Conservation (phyloP, 2,888 invertebrate species). For the Protodeltote pygarga region DNA sequence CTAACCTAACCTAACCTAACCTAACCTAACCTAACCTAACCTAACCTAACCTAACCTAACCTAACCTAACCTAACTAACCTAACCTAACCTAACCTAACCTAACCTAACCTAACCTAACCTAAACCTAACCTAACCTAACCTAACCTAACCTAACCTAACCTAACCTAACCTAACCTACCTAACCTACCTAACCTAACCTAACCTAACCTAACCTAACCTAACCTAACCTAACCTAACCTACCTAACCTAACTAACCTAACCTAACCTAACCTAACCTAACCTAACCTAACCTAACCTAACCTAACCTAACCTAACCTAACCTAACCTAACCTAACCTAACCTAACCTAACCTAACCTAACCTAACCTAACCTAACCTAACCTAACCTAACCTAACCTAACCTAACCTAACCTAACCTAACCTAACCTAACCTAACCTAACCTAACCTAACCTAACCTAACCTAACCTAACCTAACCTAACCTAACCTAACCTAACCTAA, state of each 20-base stretch:
- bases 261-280: constrained; percentile 26
- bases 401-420: constrained; percentile 27
- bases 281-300: constrained; percentile 27
- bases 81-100: constrained; percentile 36
- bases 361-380: constrained; percentile 30
- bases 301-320: constrained; percentile 27
- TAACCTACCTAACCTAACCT: constrained; percentile 43
- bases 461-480: constrained; percentile 30
- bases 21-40: constrained; percentile 31
- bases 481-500: constrained; percentile 24
- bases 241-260: constrained; percentile 37
- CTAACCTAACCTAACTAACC: too few species aligned
- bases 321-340: constrained; percentile 35
- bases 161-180: constrained; percentile 35
- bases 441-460: constrained; percentile 30
- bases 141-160: constrained; percentile 33
- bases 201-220: constrained; percentile 39
- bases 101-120: constrained; percentile 22
- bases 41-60: constrained; percentile 36
- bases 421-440: constrained; percentile 25
- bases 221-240: constrained; percentile 37
- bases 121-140: constrained; percentile 22
- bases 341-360: constrained; percentile 23
- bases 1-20: constrained; percentile 29
- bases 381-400: constrained; percentile 31